phyloP scores from a whole-genome alignment of 2,797 vertebrate genomes.

The Neoniphon sammara region DNA sequence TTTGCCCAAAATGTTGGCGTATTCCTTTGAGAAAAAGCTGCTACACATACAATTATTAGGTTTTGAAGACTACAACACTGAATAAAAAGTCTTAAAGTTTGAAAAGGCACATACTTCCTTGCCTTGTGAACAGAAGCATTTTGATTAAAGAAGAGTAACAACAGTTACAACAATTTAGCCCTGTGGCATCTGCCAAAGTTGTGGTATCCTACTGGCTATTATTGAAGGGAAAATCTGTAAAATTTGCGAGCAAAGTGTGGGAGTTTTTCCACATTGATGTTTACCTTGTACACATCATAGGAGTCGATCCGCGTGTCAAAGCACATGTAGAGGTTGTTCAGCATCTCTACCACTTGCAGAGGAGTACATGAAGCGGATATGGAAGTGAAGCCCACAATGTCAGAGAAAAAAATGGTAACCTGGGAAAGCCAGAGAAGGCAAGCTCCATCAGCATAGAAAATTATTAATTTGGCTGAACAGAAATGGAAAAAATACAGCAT shows the following conservation, averaged over 20 bases:
- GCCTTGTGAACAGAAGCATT: too few species aligned
- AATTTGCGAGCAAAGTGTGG: neutral
- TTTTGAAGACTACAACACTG: too few species aligned
- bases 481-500: neutral
- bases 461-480: neutral
- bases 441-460: neutral
- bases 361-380: constrained; percentile 91
- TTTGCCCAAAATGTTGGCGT: too few species aligned
- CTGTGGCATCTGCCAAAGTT: too few species aligned
- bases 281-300: constrained; percentile 91
- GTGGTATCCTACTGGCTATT: neutral
- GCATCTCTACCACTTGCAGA: constrained; percentile 91
- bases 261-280: neutral
- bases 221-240: neutral
- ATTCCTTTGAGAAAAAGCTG: too few species aligned
- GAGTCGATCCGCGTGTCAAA: constrained; percentile 92
- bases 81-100: too few species aligned
- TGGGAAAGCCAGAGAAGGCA: constrained; percentile 60
- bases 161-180: too few species aligned
- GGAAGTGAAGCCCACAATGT: constrained; percentile 90
- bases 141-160: too few species aligned
- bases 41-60: too few species aligned
- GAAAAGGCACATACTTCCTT: too few species aligned
- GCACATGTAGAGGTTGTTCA: constrained; percentile 90
- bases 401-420: constrained; percentile 94